These are phyloP conservation scores for Caenorhabditis doughertyi DNA, from an alignment of 2,888 invertebrate genomes.

Conservation along the genomic window DNA sequence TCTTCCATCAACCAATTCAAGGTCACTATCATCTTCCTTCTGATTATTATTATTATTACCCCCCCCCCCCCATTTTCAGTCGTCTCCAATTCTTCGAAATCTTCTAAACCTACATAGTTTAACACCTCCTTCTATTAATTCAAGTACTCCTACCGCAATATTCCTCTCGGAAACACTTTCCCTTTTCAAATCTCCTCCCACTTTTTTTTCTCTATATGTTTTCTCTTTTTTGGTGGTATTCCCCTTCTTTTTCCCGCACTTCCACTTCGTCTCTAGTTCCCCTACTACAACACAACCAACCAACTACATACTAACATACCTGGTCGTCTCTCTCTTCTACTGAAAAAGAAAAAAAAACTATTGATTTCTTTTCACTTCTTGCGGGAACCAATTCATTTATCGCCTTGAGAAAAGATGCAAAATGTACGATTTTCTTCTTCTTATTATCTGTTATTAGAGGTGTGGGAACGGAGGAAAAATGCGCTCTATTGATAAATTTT, in stretches of 20 bases:
- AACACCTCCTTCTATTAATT: neutral
- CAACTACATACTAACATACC: neutral
- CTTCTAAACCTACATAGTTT: neutral
- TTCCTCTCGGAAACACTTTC: neutral
- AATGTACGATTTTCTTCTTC: neutral
- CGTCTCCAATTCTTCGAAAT: too few relatives aligned
- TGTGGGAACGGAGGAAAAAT: too few relatives aligned
- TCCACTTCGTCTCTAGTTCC: too few relatives aligned
- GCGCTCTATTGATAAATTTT: too few relatives aligned
- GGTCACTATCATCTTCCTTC: too few relatives aligned
- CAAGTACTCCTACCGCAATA: conserved; percentile 2
- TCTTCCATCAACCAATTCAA: too few relatives aligned
- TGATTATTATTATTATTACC: too few relatives aligned
- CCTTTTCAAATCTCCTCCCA: neutral
- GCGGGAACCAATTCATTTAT: neutral
- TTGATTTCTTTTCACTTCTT: conserved; percentile 8
- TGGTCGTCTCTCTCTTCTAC: too few relatives aligned
- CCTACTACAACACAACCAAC: conserved; percentile 6
- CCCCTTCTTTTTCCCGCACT: conserved; percentile 1
- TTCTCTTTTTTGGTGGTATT: conserved; percentile 13
- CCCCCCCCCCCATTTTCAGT: too few relatives aligned
- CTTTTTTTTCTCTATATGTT: conserved; percentile 7
- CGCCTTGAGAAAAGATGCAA: neutral
- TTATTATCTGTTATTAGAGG: neutral
- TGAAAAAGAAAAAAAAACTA: too few relatives aligned